phyloP scores from a whole-genome alignment of 1,140 invertebrate species.

The Drosophila rufa region DNA sequence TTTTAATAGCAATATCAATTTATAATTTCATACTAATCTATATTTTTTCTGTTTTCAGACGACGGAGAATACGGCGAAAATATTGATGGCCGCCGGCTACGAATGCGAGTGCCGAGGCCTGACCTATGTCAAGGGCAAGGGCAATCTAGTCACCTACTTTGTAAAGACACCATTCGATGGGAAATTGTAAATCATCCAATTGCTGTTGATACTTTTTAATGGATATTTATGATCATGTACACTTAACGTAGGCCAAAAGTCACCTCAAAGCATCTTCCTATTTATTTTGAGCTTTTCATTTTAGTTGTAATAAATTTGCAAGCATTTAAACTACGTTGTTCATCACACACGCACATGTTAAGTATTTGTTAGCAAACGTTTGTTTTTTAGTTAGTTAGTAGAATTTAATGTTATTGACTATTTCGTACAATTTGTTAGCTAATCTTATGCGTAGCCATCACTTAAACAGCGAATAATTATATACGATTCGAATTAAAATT shows the following conservation, averaged over 20 bases:
- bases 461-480: constrained; percentile 80
- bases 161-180: constrained; percentile 92
- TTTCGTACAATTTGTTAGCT: constrained; percentile 67
- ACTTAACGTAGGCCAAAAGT: constrained; percentile 47
- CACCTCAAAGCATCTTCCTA: constrained; percentile 68
- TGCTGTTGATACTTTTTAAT: constrained; percentile 60
- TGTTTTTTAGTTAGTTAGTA: constrained; percentile 64
- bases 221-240: constrained; percentile 49
- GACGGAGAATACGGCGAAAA: constrained; percentile 95
- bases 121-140: constrained; percentile 97
- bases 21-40: background rate
- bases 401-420: constrained; percentile 59
- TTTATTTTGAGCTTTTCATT: constrained; percentile 70
- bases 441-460: constrained; percentile 59
- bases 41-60: constrained; percentile 53
- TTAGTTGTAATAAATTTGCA: constrained; percentile 66
- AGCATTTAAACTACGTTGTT: constrained; percentile 75
- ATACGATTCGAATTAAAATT: constrained; percentile 50
- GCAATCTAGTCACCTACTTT: constrained; percentile 96
- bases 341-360: constrained; percentile 49
- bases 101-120: constrained; percentile 94
- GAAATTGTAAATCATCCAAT: constrained; percentile 78
- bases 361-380: constrained; percentile 51
- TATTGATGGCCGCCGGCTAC: constrained; percentile 93
- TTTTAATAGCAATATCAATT: too few species aligned